Evolutionary conservation across 2,113 vertebrate species (phyloP), one percentile per base, ranked within the genome.

Genomic region (Microtus oregoni): DNA sequence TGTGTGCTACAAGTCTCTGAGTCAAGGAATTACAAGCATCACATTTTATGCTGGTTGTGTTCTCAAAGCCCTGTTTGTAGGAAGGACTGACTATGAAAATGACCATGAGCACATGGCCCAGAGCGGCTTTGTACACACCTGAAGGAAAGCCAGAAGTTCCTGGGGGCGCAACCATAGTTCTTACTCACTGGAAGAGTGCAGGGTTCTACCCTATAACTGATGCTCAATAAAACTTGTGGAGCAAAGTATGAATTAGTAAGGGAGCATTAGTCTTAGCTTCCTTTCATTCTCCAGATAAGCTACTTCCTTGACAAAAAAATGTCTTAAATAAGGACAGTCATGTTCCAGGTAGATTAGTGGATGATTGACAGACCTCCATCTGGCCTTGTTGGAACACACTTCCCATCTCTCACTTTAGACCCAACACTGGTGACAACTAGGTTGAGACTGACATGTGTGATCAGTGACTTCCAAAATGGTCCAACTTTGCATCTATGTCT

Each of bases 11-110:
- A 32, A n/a, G 68, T 91, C 83, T 91, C 22, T 65, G n/a, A 89
- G 75, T 65, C 82, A 90, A 77, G 67, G 58, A 75, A 38, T 55
- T n/a, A 67, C 55, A 67, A 67, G 28, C 2, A 26, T 68, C 24
- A 52, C 24, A 1, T n/a, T 52, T 91, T 86, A 89, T 87, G 79
- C 78, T 83, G 86, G 67, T 83, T 68, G 55, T 58, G n/a, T 38
- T 75, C 19, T 86, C 87, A 58, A 50, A 41, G 55, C 44, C 81
- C 55, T 20, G 92, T 68, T 47, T 63, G 81, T 78, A 55, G 89
- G 68, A 61, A n/a, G 9, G 55, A 94, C 73, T 87, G 83, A 70
- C 75, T 41, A 79, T n/a, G 87, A 94, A 89, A 82, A 85, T 17
- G 38, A 77, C 47, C 30, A 63, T 32, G 90, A 86, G 76, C 9